Evolutionary conservation across 2,888 invertebrate species (phyloP).

Genomic region (Drosophila rubida): DNA sequence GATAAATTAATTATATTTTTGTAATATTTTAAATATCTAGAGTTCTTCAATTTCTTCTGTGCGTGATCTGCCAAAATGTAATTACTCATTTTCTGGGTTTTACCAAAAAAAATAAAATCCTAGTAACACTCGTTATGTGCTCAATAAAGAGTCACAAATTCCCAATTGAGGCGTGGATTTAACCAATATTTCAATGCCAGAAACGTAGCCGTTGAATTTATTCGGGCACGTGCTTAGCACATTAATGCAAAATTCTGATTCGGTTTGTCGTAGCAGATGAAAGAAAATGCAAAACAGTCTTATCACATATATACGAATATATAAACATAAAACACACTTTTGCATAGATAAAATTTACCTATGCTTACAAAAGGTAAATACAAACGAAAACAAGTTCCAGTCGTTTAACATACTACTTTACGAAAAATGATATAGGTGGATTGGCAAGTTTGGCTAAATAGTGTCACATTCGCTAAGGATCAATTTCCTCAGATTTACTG

Average conservation of each 20-base stretch:
- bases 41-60: too few species aligned
- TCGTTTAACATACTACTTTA: too few species aligned
- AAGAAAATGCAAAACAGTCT: constrained; percentile 36
- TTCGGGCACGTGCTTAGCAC: constrained; percentile 58
- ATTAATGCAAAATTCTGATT: constrained; percentile 19
- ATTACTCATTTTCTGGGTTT: too few species aligned
- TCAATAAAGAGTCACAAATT: constrained; percentile 31
- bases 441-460: too few species aligned
- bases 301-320: neutral
- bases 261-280: constrained; percentile 38
- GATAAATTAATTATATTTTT: too few species aligned
- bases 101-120: too few species aligned
- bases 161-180: constrained; percentile 29
- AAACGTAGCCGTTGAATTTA: constrained; percentile 65
- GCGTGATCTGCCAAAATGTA: too few species aligned
- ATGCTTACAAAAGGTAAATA: neutral
- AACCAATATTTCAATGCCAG: constrained; percentile 57
- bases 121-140: too few species aligned
- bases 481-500: too few species aligned
- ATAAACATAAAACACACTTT: neutral
- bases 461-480: too few species aligned
- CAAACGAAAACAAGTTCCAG: neutral
- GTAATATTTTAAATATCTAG: too few species aligned
- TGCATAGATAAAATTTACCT: neutral
- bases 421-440: too few species aligned